Evolutionary conservation across 1,140 invertebrate genomes (phyloP).

Genomic region (Acromyrmex heyeri): DNA sequence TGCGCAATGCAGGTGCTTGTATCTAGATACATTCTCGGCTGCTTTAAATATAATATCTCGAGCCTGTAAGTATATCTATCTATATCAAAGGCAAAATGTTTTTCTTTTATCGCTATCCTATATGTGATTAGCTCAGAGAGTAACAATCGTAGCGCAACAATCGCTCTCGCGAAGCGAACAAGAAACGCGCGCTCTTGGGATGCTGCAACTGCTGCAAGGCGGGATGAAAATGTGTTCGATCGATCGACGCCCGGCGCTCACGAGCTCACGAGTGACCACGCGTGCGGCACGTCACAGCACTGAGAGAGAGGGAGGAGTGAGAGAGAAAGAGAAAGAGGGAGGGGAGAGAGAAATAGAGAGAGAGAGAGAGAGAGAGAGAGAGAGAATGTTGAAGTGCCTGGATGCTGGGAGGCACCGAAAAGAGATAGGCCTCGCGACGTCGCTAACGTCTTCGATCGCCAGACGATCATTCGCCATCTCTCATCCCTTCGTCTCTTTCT

Average conservation of each 20-base stretch:
- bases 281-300: conserved; percentile 18
- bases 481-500: neutral
- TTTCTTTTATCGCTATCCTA: neutral
- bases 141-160: neutral
- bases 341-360: no score
- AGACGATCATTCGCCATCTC: conserved; percentile 24
- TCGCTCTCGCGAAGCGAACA: neutral
- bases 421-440: neutral
- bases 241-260: conserved; percentile 25
- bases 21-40: neutral
- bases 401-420: conserved; percentile 7
- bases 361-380: neutral
- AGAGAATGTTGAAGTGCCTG: neutral
- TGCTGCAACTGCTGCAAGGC: neutral
- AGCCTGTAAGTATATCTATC: no score
- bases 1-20: neutral
- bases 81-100: no score
- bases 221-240: conserved; percentile 21
- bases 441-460: conserved; percentile 31
- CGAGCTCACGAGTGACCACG: conserved; percentile 24
- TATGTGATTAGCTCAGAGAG: neutral
- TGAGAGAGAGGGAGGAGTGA: neutral
- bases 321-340: neutral
- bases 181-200: neutral
- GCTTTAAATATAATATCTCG: neutral